These are phyloP conservation scores for Monoplex corrugatus DNA, from an alignment of 2,888 invertebrate genomes.

Conservation along the genomic window DNA sequence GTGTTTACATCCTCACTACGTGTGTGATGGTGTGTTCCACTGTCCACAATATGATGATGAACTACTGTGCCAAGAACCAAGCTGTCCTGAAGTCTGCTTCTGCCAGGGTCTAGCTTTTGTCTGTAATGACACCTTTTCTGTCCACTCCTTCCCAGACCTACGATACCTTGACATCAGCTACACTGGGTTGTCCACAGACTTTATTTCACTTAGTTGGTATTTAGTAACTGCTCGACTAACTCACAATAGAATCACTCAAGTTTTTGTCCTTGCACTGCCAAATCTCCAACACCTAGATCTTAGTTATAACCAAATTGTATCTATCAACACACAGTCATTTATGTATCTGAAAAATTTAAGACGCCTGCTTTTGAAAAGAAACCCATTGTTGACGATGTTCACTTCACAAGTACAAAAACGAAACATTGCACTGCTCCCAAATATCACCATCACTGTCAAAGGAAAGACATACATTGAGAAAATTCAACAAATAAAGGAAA, in stretches of 20 bases:
- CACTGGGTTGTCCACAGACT: background rate
- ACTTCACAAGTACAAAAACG: no score
- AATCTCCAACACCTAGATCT: conserved; percentile 34
- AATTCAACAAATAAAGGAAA: background rate
- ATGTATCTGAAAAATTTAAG: conserved; percentile 8
- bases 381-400: background rate
- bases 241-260: background rate
- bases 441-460: no score
- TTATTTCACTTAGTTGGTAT: background rate
- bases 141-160: background rate
- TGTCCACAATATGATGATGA: conserved; percentile 30
- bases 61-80: conserved; percentile 3
- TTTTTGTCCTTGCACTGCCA: background rate
- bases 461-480: background rate
- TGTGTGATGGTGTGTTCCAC: conserved; percentile 17
- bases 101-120: conserved; percentile 23
- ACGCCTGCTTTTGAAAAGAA: background rate
- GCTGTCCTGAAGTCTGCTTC: background rate
- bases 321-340: conserved; percentile 28
- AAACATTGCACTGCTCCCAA: background rate
- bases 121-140: background rate
- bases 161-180: background rate
- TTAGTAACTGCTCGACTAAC: background rate
- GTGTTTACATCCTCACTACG: conserved; percentile 9
- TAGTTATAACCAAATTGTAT: conserved; percentile 5